Percentiles rank a stretch among this genome's conserved stretches.
Evolutionary conservation across 1,140 invertebrate species (phyloP).

Genomic region (Eciton burchellii): DNA sequence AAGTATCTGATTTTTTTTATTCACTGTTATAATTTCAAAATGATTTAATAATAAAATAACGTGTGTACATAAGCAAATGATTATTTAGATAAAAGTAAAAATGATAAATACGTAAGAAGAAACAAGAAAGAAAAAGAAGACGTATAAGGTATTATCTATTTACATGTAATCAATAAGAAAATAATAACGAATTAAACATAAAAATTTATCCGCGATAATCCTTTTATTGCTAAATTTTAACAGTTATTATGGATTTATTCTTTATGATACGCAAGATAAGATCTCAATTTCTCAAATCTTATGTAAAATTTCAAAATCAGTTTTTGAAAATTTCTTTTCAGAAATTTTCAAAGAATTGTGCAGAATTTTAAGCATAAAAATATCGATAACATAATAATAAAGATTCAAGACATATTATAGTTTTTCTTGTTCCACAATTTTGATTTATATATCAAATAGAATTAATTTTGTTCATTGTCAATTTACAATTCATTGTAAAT

Average conservation of each 20-base stretch:
- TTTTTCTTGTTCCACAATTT: background rate
- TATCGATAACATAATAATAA: background rate
- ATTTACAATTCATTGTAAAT: background rate
- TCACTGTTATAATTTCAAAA: background rate
- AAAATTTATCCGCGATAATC: slow-evolving; percentile 13
- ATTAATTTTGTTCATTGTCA: background rate
- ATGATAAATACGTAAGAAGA: slow-evolving; percentile 6
- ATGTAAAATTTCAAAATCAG: background rate
- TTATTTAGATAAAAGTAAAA: slow-evolving; percentile 4
- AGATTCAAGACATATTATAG: background rate
- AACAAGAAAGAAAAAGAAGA: background rate
- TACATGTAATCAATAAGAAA: background rate
- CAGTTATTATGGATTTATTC: slow-evolving; percentile 11
- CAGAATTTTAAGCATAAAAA: background rate
- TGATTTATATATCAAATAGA: background rate
- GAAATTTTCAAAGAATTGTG: background rate
- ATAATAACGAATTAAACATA: slow-evolving; percentile 2
- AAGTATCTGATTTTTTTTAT: background rate
- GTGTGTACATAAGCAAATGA: slow-evolving; percentile 22
- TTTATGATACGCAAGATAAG: background rate
- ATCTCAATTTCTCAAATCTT: too few species aligned
- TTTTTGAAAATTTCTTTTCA: background rate
- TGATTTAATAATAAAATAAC: slow-evolving; percentile 31
- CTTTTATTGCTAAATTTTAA: background rate
- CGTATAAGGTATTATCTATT: background rate